phyloP scores from a whole-genome alignment of 2,888 invertebrate genomes.

The Cantharis flavilabris region DNA sequence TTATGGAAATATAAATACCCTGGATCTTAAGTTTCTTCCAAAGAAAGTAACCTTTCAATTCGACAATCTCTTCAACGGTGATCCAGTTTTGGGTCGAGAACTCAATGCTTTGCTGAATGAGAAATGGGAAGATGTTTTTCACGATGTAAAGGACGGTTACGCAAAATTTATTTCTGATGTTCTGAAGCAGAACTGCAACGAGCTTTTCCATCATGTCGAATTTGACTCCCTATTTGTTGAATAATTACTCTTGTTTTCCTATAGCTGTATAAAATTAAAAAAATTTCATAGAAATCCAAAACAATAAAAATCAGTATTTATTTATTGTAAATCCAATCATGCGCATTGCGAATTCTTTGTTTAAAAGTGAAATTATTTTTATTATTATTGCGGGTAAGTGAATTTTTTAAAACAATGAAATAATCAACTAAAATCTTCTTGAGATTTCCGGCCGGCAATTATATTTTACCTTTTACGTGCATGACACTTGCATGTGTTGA shows the following conservation, averaged over 20 bases:
- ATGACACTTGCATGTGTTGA: background rate
- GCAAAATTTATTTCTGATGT: constrained; percentile 69
- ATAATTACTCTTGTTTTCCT: too few species aligned
- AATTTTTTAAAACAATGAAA: too few species aligned
- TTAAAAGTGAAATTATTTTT: too few species aligned
- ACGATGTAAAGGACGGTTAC: constrained; percentile 64
- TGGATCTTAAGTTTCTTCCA: background rate
- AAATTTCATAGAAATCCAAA: too few species aligned
- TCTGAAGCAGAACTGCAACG: constrained; percentile 68
- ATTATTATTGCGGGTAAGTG: too few species aligned
- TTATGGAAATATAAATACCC: background rate
- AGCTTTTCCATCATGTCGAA: constrained; percentile 64
- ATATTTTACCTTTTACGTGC: too few species aligned
- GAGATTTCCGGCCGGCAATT: too few species aligned
- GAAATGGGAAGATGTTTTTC: constrained; percentile 19
- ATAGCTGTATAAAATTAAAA: too few species aligned
- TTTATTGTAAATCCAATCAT: too few species aligned
- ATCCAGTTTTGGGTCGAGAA: constrained; percentile 40
- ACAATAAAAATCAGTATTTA: too few species aligned
- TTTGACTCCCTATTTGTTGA: background rate
- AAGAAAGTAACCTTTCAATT: background rate
- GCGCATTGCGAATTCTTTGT: too few species aligned
- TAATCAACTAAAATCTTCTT: too few species aligned
- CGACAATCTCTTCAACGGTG: constrained; percentile 53
- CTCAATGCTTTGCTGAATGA: constrained; percentile 20